phyloP scores from a whole-genome alignment of 2,888 invertebrate species.

The Cheiracanthium punctorium region DNA sequence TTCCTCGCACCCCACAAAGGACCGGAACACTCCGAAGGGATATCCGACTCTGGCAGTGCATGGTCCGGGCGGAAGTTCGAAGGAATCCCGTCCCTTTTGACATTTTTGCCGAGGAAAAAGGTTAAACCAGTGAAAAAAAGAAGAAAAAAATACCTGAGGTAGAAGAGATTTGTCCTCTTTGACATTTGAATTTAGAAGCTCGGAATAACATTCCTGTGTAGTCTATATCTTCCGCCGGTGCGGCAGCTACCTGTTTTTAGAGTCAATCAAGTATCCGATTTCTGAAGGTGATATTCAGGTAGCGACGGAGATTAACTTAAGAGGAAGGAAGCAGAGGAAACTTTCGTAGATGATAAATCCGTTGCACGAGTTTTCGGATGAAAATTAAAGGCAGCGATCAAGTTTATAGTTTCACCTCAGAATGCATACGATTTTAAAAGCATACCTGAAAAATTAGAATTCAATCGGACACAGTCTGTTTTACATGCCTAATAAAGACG shows the following conservation, averaged over 20 bases:
- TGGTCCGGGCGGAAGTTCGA: neutral
- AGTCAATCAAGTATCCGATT: too few species aligned
- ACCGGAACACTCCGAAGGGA: constrained; percentile 12
- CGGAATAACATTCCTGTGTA: neutral
- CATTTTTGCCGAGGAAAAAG: constrained; percentile 10
- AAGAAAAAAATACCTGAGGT: constrained; percentile 1
- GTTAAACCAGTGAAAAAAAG: neutral
- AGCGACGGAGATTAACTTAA: too few species aligned
- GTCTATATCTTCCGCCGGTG: neutral
- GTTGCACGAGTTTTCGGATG: too few species aligned
- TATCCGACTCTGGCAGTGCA: neutral
- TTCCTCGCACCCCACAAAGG: constrained; percentile 7
- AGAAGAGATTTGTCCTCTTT: neutral
- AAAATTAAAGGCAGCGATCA: too few species aligned
- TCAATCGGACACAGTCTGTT: too few species aligned
- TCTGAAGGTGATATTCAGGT: too few species aligned
- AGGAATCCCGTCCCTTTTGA: neutral
- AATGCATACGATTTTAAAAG: too few species aligned
- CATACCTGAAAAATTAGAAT: too few species aligned
- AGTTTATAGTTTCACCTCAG: too few species aligned
- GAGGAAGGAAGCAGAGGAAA: too few species aligned
- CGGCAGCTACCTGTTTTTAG: neutral
- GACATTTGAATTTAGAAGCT: neutral
- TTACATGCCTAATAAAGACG: too few species aligned
- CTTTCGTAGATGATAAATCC: too few species aligned